Percentiles rank a stretch among this genome's conserved stretches.
Evolutionary conservation across 2,113 vertebrate species (phyloP).

Genomic region (Scomber japonicus): DNA sequence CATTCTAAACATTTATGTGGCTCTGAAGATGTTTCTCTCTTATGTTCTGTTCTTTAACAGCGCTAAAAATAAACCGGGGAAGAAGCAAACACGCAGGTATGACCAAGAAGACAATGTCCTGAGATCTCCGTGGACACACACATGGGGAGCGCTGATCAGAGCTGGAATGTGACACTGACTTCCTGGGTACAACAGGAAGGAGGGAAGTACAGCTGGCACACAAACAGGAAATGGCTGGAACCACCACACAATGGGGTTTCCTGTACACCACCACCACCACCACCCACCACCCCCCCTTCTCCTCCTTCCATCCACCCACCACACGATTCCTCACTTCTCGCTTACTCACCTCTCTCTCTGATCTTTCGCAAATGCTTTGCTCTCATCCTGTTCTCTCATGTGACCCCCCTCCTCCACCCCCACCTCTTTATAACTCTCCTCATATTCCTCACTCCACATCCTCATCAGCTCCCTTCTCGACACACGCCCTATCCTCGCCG

Average conservation of each 20-base stretch:
- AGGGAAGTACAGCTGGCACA: constrained; percentile 86
- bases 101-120: constrained; percentile 28
- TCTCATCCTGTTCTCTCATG: constrained; percentile 36
- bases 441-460: constrained; percentile 32
- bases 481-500: constrained; percentile 30
- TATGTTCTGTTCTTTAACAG: neutral
- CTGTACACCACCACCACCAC: constrained; percentile 49
- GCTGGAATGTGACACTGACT: constrained; percentile 79
- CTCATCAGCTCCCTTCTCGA: constrained; percentile 12
- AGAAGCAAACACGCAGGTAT: constrained; percentile 28
- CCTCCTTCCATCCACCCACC: neutral
- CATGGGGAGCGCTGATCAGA: constrained; percentile 64
- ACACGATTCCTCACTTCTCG: constrained; percentile 50
- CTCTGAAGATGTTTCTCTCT: neutral
- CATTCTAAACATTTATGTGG: too few species aligned
- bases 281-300: too few species aligned
- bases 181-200: constrained; percentile 84
- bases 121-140: constrained; percentile 9
- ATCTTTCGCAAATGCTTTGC: constrained; percentile 42
- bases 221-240: constrained; percentile 86
- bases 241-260: constrained; percentile 85
- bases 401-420: constrained; percentile 5
- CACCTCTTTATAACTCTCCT: constrained; percentile 1
- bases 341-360: constrained; percentile 55
- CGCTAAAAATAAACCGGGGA: constrained; percentile 30